Evolutionary conservation across 2,888 invertebrate genomes (phyloP), one percentile per base, ranked within the genome.

Genomic region (Tetropium fuscum): DNA sequence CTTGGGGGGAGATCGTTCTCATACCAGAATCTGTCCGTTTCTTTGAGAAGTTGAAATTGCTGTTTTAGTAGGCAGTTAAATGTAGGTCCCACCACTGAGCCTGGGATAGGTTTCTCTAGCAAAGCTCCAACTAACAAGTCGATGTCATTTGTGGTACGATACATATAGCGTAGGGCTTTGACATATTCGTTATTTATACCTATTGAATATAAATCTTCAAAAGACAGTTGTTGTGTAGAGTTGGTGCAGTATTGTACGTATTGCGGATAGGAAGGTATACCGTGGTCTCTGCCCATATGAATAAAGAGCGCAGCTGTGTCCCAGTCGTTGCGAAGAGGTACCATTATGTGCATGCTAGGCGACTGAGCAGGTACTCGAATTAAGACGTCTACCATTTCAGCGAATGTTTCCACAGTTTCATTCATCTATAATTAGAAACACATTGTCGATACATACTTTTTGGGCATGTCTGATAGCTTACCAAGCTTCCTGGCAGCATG

Each of bases 21-120:
- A 76, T 95, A 97, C 95, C 96, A 97, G 79, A 95, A 97, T 63
- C 97, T 85, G 83, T 97, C 97, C 51, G 95, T 93, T 72, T 90
- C 90, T 72, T 94, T 89, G 3, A 95, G 82, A 64, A 90, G 88
- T 30, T 88, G 87, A 78, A 97, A 95, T 80, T 97, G 97, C 51
- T 89, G 80, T 18, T 90, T 91, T 6, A 97, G 77, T 4, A 97
- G 84, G 73, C 97, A 97, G n/a, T 91, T 90, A 48, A 96, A 88
- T 0, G 96, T 96, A 0, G 93, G 91, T 1, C 97, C 97, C 2
- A 97, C 89, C 0, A 94, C 87, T 0, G 93, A 91, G 2, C 95
- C 95, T 7, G 90, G 87, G 0, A 86, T 85, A 0, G 94, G 90
- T 47, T 86, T 87, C 80, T 97, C 97, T 63, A 95, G 84, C 7